Evolutionary conservation across 2,113 vertebrate species (phyloP).

Genomic region (Rhipidura dahli): DNA sequence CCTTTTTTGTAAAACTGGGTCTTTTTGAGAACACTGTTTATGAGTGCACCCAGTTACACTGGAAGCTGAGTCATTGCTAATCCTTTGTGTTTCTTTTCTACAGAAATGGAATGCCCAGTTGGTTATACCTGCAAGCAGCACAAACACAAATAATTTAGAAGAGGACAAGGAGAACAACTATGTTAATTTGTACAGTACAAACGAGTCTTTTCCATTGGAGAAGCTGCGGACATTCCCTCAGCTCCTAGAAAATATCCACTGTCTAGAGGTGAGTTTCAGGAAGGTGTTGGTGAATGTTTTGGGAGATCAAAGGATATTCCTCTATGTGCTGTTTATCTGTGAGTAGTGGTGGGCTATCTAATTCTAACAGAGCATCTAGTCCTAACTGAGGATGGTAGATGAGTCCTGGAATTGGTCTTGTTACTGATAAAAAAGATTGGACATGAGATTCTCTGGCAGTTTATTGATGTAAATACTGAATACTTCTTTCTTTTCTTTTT

Average conservation of each 20-base stretch:
- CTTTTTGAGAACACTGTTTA: background rate
- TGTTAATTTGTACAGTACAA: background rate
- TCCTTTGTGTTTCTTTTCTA: background rate
- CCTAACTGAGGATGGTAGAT: background rate
- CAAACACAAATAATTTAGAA: background rate
- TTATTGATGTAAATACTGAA: background rate
- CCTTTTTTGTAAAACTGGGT: background rate
- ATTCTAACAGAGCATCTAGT: background rate
- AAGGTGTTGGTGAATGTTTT: background rate
- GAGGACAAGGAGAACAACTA: background rate
- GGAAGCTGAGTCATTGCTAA: background rate
- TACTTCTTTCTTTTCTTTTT: background rate
- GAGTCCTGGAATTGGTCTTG: background rate
- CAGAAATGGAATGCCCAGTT: slow-evolving; percentile 82
- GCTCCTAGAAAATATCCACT: slow-evolving; percentile 84
- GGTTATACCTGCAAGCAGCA: slow-evolving; percentile 57
- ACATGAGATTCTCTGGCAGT: background rate
- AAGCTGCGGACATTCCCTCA: slow-evolving; percentile 82
- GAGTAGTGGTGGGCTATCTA: background rate
- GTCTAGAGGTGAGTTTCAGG: slow-evolving; percentile 81
- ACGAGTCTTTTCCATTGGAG: slow-evolving; percentile 75
- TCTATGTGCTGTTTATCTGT: background rate
- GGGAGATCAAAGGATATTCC: background rate
- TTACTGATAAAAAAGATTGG: background rate
- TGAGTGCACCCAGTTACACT: background rate